phyloP scores from a whole-genome alignment of 2,113 vertebrate species.

The Pardalotus punctatus region DNA sequence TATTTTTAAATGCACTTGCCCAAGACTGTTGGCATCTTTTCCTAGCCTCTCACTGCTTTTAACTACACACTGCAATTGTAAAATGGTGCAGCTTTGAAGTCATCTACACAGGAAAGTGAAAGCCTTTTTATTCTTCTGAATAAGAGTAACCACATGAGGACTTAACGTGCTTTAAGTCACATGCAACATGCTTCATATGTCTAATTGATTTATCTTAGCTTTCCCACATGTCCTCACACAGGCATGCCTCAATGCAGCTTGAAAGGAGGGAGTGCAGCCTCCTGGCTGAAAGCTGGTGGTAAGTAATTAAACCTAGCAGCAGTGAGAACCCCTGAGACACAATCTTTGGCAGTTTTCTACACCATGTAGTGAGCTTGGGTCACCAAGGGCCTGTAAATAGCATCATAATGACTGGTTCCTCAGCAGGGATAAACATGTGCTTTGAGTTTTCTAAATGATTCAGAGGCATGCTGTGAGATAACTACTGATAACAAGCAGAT shows the following conservation, averaged over 20 bases:
- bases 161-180: slow-evolving; percentile 20
- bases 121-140: background rate
- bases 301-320: slow-evolving; percentile 51
- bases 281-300: slow-evolving; percentile 19
- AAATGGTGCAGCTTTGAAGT: slow-evolving; percentile 13
- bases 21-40: background rate
- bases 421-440: slow-evolving; percentile 79
- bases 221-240: background rate
- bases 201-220: slow-evolving; percentile 56
- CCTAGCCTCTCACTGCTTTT: background rate
- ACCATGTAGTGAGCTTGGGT: slow-evolving; percentile 46
- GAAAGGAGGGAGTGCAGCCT: slow-evolving; percentile 5
- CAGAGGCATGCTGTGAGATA: slow-evolving; percentile 73
- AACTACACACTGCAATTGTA: background rate
- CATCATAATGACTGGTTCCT: slow-evolving; percentile 70
- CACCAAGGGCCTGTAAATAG: slow-evolving; percentile 74
- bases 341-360: slow-evolving; percentile 47
- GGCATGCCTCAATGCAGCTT: background rate
- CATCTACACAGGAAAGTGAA: background rate
- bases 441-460: slow-evolving; percentile 82
- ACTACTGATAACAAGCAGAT: slow-evolving; percentile 83
- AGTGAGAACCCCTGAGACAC: slow-evolving; percentile 15
- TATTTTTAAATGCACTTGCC: background rate
- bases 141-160: slow-evolving; percentile 13
- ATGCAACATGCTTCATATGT: background rate